A percentile compares a stretch with the other conserved stretches of the same genome.
phyloP scores from a whole-genome alignment of 1,140 invertebrate species.

The Microplitis demolitor region DNA sequence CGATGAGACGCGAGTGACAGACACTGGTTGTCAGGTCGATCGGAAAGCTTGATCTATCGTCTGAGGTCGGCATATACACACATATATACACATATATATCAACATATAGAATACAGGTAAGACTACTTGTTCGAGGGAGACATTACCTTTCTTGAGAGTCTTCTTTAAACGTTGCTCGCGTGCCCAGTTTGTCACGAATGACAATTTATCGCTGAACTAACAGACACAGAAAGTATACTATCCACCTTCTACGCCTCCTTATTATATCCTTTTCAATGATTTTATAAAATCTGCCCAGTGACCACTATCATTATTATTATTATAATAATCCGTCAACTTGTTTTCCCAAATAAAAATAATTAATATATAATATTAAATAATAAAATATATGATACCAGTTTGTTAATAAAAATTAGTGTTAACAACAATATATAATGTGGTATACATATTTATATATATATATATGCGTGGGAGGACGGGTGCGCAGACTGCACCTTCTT shows the following conservation, averaged over 20 bases:
- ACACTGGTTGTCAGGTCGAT: conserved; percentile 22
- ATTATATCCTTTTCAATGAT: neutral
- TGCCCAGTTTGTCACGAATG: conserved; percentile 34
- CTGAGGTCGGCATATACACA: neutral
- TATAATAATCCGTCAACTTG: no score
- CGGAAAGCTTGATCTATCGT: conserved; percentile 31
- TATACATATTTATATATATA: no score
- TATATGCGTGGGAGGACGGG: neutral
- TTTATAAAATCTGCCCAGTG: neutral
- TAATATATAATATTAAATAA: no score
- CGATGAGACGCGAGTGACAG: neutral
- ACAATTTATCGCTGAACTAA: conserved; percentile 26
- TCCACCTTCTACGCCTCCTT: neutral
- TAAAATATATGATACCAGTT: no score
- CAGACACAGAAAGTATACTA: neutral
- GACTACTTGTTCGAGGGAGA: neutral
- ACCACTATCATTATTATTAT: neutral
- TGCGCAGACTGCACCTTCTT: neutral
- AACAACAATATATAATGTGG: neutral
- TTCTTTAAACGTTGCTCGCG: conserved; percentile 8
- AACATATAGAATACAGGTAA: neutral
- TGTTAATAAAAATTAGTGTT: no score
- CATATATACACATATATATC: neutral
- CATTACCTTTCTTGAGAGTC: conserved; percentile 12
- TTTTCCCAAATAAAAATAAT: no score